Evolutionary conservation across 2,888 invertebrate species (phyloP).

Genomic region (Morpho helenor): DNA sequence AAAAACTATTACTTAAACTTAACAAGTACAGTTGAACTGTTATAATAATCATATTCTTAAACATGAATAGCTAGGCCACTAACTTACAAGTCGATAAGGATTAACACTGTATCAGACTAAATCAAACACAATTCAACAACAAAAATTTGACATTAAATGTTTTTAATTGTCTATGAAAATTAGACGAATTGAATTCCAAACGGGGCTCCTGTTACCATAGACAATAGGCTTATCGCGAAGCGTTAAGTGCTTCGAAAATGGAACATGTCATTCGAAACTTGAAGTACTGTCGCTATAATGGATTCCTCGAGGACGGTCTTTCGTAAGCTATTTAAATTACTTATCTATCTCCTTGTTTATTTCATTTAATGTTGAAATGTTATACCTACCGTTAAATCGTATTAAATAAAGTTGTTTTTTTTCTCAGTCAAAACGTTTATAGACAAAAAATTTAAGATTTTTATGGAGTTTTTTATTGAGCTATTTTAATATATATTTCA

Average conservation of each 20-base stretch:
- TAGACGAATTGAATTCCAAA: conserved; percentile 27
- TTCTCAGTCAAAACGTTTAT: too few relatives aligned
- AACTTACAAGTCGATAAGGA: too few relatives aligned
- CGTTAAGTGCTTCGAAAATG: conserved; percentile 33
- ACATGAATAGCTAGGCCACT: too few relatives aligned
- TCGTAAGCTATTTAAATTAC: conserved; percentile 22
- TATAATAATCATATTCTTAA: too few relatives aligned
- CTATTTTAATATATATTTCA: too few relatives aligned
- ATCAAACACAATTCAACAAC: too few relatives aligned
- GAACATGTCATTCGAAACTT: conserved; percentile 31
- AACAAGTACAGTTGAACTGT: too few relatives aligned
- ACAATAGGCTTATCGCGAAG: conserved; percentile 30
- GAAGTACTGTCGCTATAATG: conserved; percentile 28
- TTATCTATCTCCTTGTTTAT: conserved; percentile 17
- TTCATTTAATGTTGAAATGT: conserved; percentile 12
- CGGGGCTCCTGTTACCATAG: conserved; percentile 22
- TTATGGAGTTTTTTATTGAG: too few relatives aligned
- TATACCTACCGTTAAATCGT: conserved; percentile 10
- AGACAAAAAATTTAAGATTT: too few relatives aligned
- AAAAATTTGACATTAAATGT: background rate
- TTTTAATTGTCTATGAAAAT: conserved; percentile 11
- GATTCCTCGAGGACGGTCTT: conserved; percentile 20
- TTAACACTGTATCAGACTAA: too few relatives aligned
- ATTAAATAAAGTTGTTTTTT: background rate
- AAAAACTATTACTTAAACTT: too few relatives aligned